phyloP scores from a whole-genome alignment of 2,888 invertebrate genomes.

The Chouioia cunea region DNA sequence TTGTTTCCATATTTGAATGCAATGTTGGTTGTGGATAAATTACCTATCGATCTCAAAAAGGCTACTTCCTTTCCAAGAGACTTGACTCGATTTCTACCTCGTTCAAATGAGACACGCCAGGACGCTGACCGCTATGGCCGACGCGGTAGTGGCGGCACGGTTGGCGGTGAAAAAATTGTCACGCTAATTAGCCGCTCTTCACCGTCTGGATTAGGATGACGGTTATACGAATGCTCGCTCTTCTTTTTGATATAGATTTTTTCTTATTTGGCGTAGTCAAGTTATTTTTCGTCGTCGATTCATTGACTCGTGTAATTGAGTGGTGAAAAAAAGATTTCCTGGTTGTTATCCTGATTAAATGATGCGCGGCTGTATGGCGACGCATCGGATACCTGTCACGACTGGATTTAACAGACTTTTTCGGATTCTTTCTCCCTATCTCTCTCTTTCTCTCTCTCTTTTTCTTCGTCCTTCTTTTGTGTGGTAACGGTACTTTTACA shows the following conservation, averaged over 20 bases:
- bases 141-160: background rate
- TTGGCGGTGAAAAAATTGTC: slow-evolving; percentile 21
- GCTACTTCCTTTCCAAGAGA: slow-evolving; percentile 41
- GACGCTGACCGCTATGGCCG: slow-evolving; percentile 21
- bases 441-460: too few relatives aligned
- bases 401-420: too few relatives aligned
- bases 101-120: background rate
- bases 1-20: slow-evolving; percentile 60
- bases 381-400: too few relatives aligned
- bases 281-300: background rate
- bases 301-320: slow-evolving; percentile 33
- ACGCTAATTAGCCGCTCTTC: slow-evolving; percentile 38
- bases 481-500: too few relatives aligned
- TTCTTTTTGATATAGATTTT: too few relatives aligned
- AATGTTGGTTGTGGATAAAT: slow-evolving; percentile 39
- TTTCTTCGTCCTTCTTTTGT: too few relatives aligned
- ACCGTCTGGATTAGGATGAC: slow-evolving; percentile 13
- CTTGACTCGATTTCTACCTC: too few relatives aligned
- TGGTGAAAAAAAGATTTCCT: slow-evolving; percentile 8
- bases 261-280: slow-evolving; percentile 8
- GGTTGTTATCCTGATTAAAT: background rate
- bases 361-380: too few relatives aligned
- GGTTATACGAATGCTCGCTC: too few relatives aligned
- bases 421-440: too few relatives aligned
- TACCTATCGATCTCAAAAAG: slow-evolving; percentile 37